phyloP scores from a whole-genome alignment of 2,797 vertebrate genomes.

The Hybognathus amarus region DNA sequence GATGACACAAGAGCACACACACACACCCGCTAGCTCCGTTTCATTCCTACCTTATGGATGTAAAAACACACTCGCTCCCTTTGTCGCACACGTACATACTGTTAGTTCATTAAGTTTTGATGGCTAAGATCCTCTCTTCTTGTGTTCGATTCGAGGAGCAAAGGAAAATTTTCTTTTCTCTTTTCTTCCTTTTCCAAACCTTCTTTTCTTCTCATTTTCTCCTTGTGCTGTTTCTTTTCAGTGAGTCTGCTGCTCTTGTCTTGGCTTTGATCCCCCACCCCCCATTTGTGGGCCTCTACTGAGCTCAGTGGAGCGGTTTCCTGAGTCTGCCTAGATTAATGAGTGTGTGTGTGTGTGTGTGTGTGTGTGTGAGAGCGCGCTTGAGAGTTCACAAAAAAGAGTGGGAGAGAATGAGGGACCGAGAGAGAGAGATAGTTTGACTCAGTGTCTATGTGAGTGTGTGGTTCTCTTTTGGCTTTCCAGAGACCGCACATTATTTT shows the following conservation, averaged over 20 bases:
- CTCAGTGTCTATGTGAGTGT: slow-evolving; percentile 66
- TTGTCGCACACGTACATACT: slow-evolving; percentile 42
- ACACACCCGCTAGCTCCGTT: background rate
- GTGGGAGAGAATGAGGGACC: slow-evolving; percentile 41
- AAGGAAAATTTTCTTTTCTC: slow-evolving; percentile 75
- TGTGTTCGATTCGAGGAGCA: slow-evolving; percentile 70
- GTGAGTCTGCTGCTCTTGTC: slow-evolving; percentile 71
- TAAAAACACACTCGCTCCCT: slow-evolving; percentile 15
- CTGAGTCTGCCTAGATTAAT: slow-evolving; percentile 58
- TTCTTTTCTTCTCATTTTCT: slow-evolving; percentile 73
- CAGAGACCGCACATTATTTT: slow-evolving; percentile 82
- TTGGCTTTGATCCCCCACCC: slow-evolving; percentile 75
- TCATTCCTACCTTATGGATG: slow-evolving; percentile 24
- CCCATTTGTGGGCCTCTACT: slow-evolving; percentile 87
- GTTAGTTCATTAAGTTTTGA: slow-evolving; percentile 52
- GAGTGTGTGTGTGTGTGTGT: slow-evolving; percentile 45
- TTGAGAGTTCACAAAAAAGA: slow-evolving; percentile 25
- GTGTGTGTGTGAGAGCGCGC: slow-evolving; percentile 37
- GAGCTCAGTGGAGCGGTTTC: slow-evolving; percentile 86
- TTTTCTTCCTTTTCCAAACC: slow-evolving; percentile 76
- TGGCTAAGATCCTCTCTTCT: slow-evolving; percentile 67
- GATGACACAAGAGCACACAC: slow-evolving; percentile 43
- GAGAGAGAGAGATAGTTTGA: slow-evolving; percentile 62
- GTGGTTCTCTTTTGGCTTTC: slow-evolving; percentile 70
- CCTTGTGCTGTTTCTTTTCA: slow-evolving; percentile 81